Conservation (phyloP, 1,140 invertebrate genomes). For the Drosophila virilis region DNA sequence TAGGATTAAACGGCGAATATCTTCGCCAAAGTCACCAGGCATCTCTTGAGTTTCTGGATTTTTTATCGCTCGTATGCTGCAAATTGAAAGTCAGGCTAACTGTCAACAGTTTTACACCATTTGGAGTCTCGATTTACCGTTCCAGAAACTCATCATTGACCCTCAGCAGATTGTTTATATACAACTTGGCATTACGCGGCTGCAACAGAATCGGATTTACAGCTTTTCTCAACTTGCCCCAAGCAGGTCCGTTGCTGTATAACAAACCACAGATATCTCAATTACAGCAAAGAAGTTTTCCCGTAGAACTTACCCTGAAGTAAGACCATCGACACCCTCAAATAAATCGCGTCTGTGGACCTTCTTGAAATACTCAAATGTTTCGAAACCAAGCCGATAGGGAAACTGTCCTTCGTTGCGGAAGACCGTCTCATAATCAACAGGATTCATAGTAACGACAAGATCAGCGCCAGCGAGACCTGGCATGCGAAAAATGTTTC, state of each 20-base stretch:
- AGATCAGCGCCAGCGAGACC: constrained; percentile 60
- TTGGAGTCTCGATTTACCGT: constrained; percentile 77
- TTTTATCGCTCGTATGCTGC: constrained; percentile 85
- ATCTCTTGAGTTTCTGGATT: constrained; percentile 86
- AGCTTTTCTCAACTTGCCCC: constrained; percentile 68
- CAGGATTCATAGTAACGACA: constrained; percentile 68
- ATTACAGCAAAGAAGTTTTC: neutral
- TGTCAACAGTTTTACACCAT: neutral
- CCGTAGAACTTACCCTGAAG: constrained; percentile 50
- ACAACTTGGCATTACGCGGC: constrained; percentile 71
- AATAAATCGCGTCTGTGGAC: constrained; percentile 64
- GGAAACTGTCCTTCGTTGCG: constrained; percentile 77
- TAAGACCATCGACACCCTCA: constrained; percentile 59
- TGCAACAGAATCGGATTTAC: constrained; percentile 78
- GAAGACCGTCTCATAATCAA: constrained; percentile 68
- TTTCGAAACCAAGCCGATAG: constrained; percentile 56
- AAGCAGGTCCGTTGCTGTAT: constrained; percentile 62
- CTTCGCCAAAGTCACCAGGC: constrained; percentile 86
- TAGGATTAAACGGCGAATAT: constrained; percentile 89
- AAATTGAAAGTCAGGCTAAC: neutral
- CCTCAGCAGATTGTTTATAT: constrained; percentile 60
- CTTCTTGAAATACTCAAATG: constrained; percentile 66
- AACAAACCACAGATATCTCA: neutral
- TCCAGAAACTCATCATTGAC: constrained; percentile 82
- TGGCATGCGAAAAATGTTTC: constrained; percentile 66